Percentiles rank a stretch among this genome's conserved stretches.
Conservation (phyloP, 2,113 vertebrate species). For the Callorhinus ursinus region DNA sequence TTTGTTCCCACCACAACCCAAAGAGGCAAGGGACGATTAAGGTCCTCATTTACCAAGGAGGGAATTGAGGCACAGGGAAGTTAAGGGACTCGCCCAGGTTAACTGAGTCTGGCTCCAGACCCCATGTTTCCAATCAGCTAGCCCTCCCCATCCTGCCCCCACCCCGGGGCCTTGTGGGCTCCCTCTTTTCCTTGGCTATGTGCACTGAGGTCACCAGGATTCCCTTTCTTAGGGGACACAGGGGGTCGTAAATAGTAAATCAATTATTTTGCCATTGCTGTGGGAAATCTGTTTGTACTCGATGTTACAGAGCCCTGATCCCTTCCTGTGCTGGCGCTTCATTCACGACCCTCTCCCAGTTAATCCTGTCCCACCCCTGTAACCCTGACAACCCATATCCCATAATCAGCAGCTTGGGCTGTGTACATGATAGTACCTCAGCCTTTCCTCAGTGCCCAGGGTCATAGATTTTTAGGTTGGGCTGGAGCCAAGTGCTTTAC, state of each 20-base stretch:
- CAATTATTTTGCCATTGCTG: neutral
- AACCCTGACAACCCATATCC: neutral
- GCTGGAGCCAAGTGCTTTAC: too few relatives aligned
- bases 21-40: neutral
- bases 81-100: neutral
- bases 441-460: neutral
- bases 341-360: neutral
- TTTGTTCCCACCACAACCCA: neutral
- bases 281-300: neutral
- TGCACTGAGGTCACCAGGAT: neutral
- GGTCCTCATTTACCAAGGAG: accelerated
- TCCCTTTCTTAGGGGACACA: neutral
- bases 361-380: too few relatives aligned
- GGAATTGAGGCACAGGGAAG: neutral
- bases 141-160: neutral
- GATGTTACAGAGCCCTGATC: neutral
- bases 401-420: neutral
- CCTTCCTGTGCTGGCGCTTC: accelerated
- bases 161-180: neutral
- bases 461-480: neutral
- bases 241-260: neutral
- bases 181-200: neutral
- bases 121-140: neutral
- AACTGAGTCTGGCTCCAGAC: neutral
- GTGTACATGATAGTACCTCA: too few relatives aligned